A percentile compares a stretch with the other conserved stretches of the same genome.
Evolutionary conservation across 2,888 invertebrate genomes (phyloP).

Genomic region (Embidobia sp.): DNA sequence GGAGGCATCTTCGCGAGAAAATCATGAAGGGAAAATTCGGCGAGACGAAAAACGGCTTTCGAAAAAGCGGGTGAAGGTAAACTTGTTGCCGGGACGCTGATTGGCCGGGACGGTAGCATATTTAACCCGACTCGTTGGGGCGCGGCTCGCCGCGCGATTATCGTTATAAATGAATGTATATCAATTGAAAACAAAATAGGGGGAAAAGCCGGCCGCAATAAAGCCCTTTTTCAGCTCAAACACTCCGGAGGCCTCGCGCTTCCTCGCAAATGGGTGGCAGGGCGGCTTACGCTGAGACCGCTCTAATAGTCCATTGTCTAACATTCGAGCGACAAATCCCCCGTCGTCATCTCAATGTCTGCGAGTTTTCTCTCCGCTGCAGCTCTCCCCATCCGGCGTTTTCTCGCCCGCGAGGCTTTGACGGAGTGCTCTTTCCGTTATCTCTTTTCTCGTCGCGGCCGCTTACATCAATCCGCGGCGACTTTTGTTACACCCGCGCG

Average conservation of each 20-base stretch:
- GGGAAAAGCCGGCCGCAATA: constrained; percentile 17
- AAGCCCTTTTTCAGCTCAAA: constrained; percentile 45
- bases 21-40: too few species aligned
- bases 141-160: constrained; percentile 4
- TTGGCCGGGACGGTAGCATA: background rate
- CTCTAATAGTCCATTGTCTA: constrained; percentile 80
- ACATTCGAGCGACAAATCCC: constrained; percentile 73
- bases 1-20: too few species aligned
- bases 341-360: constrained; percentile 10
- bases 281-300: constrained; percentile 77
- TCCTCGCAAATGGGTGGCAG: constrained; percentile 58
- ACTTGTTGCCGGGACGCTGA: background rate
- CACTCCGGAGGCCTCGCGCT: constrained; percentile 34
- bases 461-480: constrained; percentile 50
- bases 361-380: background rate
- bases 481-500: constrained; percentile 37
- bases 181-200: constrained; percentile 1
- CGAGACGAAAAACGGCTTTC: too few species aligned
- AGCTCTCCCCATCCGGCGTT: constrained; percentile 4
- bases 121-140: too few species aligned
- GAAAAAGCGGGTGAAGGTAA: too few species aligned
- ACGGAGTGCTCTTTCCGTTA: constrained; percentile 53
- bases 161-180: constrained; percentile 37
- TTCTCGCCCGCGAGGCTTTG: constrained; percentile 34
- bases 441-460: constrained; percentile 45